These are phyloP conservation scores for Euglossa dilemma DNA, from an alignment of 1,140 invertebrate genomes.

Conservation along the genomic window DNA sequence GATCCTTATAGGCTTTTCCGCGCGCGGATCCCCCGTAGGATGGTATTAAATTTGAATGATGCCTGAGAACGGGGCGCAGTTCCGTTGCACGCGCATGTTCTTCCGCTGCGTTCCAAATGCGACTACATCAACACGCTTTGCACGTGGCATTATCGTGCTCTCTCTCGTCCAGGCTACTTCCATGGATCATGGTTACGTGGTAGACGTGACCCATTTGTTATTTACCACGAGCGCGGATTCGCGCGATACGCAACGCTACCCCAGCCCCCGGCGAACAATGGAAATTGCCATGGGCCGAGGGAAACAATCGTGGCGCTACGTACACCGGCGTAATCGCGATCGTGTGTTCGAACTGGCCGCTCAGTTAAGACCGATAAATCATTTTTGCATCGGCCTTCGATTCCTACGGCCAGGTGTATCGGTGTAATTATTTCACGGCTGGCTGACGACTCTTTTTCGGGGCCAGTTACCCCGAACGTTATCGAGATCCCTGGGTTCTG, in stretches of 20 bases:
- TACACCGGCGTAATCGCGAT: conserved; percentile 53
- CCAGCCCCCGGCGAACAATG: conserved; percentile 51
- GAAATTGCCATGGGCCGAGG: conserved; percentile 50
- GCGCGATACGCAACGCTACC: conserved; percentile 62
- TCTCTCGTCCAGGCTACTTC: conserved; percentile 26
- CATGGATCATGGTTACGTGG: conserved; percentile 67
- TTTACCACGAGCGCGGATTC: conserved; percentile 61
- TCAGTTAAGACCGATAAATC: conserved; percentile 58
- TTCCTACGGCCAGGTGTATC: neutral
- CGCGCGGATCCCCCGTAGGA: neutral
- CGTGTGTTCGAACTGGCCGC: conserved; percentile 36
- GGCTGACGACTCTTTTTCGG: conserved; percentile 33
- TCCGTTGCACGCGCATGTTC: conserved; percentile 34
- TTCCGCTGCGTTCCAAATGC: conserved; percentile 56
- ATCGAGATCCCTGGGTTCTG: too few species aligned
- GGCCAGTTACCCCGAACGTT: too few species aligned
- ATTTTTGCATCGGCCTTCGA: conserved; percentile 48
- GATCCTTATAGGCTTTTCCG: neutral
- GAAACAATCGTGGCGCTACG: conserved; percentile 55
- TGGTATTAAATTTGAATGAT: neutral
- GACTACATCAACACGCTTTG: conserved; percentile 42
- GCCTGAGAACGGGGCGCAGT: conserved; percentile 15
- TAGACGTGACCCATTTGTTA: conserved; percentile 68
- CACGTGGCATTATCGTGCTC: conserved; percentile 59
- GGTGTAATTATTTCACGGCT: conserved; percentile 33